Percentiles rank a stretch among this genome's conserved stretches.
Evolutionary conservation across 2,113 vertebrate genomes (phyloP).

Genomic region (Numida meleagris): DNA sequence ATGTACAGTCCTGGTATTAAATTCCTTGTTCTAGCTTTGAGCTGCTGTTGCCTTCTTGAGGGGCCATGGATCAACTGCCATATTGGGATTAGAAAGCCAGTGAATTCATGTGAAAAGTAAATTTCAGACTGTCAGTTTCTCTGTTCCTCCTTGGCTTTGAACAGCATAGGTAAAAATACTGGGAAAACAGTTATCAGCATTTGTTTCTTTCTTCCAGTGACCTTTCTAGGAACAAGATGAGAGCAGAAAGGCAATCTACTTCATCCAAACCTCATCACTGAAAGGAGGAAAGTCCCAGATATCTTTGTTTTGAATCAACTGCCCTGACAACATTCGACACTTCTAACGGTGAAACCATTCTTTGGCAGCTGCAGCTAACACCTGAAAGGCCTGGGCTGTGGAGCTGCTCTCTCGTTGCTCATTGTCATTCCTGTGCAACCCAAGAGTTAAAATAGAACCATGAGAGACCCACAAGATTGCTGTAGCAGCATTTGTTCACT

Average conservation of each 20-base stretch:
- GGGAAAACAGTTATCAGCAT: background rate
- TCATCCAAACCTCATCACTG: background rate
- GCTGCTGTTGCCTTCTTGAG: background rate
- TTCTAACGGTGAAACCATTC: background rate
- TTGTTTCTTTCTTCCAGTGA: background rate
- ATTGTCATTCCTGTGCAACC: background rate
- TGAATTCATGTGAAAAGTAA: background rate
- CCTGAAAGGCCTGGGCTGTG: background rate
- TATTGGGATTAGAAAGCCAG: background rate
- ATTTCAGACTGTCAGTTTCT: background rate
- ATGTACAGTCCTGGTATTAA: background rate
- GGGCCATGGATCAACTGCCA: background rate
- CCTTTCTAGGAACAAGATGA: background rate
- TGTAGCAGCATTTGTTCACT: background rate
- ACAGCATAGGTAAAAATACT: background rate
- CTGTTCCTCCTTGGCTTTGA: background rate
- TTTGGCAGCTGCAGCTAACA: background rate
- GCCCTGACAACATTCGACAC: background rate
- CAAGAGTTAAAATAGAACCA: background rate
- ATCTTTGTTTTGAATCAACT: background rate
- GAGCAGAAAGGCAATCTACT: background rate
- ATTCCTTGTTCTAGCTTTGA: background rate
- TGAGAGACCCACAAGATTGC: background rate
- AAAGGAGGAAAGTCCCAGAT: background rate
- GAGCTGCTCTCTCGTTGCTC: too few species aligned